Percentiles rank a stretch among this genome's conserved stretches.
Evolutionary conservation across 1,140 invertebrate genomes (phyloP).

Genomic region (Drosophila baimaii): DNA sequence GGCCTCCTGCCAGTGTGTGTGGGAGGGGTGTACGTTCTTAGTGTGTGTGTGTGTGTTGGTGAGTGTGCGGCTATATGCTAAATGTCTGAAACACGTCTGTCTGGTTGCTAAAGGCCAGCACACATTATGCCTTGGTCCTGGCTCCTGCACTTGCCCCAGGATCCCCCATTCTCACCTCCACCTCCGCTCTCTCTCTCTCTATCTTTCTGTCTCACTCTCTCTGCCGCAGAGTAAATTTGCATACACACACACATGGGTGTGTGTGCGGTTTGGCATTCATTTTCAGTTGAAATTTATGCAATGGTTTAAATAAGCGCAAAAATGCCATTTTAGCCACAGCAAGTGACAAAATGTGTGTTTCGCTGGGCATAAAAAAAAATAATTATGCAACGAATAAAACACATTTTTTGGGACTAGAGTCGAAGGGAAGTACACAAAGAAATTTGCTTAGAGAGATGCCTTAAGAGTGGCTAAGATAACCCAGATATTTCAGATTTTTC

Average conservation of each 20-base stretch:
- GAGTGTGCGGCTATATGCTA: slow-evolving; percentile 56
- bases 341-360: slow-evolving; percentile 72
- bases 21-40: slow-evolving; percentile 30
- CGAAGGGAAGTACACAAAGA: background rate
- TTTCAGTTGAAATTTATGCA: slow-evolving; percentile 78
- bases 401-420: slow-evolving; percentile 12
- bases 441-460: background rate
- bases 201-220: too few relatives aligned
- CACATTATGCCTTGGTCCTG: slow-evolving; percentile 53
- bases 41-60: slow-evolving; percentile 16
- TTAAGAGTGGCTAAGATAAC: background rate
- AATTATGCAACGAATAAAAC: slow-evolving; percentile 61
- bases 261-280: slow-evolving; percentile 67
- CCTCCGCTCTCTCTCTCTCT: background rate
- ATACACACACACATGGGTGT: slow-evolving; percentile 50
- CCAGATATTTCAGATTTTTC: background rate
- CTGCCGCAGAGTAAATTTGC: slow-evolving; percentile 63
- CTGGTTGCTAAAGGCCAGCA: slow-evolving; percentile 52
- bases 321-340: slow-evolving; percentile 68
- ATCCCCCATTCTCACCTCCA: slow-evolving; percentile 32
- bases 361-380: slow-evolving; percentile 62
- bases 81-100: slow-evolving; percentile 72
- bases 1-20: background rate
- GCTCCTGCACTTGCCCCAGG: slow-evolving; percentile 69
- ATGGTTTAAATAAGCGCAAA: slow-evolving; percentile 79